Conservation (phyloP, 2,113 vertebrate species). For the Gorsachius goisagi region DNA sequence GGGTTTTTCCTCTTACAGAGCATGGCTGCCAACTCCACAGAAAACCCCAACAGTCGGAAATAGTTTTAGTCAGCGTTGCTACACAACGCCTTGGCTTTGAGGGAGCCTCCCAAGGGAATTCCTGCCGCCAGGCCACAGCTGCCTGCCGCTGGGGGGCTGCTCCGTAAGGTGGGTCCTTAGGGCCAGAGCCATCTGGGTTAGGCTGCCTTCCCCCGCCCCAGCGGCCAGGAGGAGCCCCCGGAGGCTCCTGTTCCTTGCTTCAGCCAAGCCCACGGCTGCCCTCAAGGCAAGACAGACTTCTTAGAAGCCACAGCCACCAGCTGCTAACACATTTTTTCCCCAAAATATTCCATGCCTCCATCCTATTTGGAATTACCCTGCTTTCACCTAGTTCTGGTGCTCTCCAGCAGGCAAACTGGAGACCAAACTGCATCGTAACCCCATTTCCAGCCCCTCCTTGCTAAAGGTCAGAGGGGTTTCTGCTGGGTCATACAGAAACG, state of each 20-base stretch:
- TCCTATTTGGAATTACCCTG: neutral
- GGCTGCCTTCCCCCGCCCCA: neutral
- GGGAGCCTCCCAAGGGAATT: neutral
- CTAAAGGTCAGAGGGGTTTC: neutral
- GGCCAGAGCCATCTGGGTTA: neutral
- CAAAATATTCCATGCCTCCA: neutral
- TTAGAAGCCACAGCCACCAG: neutral
- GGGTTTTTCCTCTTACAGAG: neutral
- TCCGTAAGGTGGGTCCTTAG: fast-evolving
- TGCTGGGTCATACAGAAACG: neutral
- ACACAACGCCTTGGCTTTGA: neutral
- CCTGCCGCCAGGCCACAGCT: neutral
- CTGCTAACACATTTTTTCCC: neutral
- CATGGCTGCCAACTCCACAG: neutral
- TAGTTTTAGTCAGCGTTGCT: neutral
- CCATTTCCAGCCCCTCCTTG: neutral
- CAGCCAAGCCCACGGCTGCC: neutral
- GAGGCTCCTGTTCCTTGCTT: too few relatives aligned
- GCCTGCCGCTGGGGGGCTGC: fast-evolving
- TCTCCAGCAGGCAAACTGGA: neutral
- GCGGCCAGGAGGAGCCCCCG: neutral
- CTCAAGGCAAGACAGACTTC: neutral
- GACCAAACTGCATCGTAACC: too few relatives aligned
- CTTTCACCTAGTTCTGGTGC: neutral
- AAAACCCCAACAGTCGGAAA: neutral